Evolutionary conservation across 2,113 vertebrate genomes (phyloP).

Genomic region (Eleginops maclovinus): DNA sequence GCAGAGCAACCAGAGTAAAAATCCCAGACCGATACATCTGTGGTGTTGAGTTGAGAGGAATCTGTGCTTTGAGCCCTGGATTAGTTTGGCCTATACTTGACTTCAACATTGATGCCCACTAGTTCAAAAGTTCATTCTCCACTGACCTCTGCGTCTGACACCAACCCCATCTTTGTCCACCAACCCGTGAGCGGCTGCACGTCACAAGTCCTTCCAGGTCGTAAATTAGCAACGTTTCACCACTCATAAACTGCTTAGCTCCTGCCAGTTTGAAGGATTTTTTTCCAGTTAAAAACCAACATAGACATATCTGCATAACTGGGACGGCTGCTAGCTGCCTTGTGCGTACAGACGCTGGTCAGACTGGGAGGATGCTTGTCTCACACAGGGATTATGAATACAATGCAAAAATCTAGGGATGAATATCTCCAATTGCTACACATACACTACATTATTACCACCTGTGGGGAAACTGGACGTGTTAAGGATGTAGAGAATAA

Average conservation of each 20-base stretch:
- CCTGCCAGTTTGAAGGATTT: slow-evolving; percentile 61
- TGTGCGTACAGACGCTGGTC: slow-evolving; percentile 18
- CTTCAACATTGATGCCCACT: slow-evolving; percentile 55
- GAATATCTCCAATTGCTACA: slow-evolving; percentile 7
- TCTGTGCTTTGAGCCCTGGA: slow-evolving; percentile 64
- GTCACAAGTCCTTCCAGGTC: slow-evolving; percentile 55
- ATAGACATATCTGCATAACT: slow-evolving; percentile 64
- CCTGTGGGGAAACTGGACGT: neutral
- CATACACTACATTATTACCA: neutral
- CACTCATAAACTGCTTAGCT: slow-evolving; percentile 53
- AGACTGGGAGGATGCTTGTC: slow-evolving; percentile 20
- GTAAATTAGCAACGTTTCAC: slow-evolving; percentile 74
- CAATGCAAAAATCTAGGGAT: slow-evolving; percentile 26
- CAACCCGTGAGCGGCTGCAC: slow-evolving; percentile 7
- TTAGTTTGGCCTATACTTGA: slow-evolving; percentile 76
- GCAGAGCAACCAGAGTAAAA: slow-evolving; percentile 16
- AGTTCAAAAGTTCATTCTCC: slow-evolving; percentile 70
- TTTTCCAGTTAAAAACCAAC: slow-evolving; percentile 71
- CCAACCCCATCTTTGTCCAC: slow-evolving; percentile 1
- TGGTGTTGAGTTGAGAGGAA: slow-evolving; percentile 61
- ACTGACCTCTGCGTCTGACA: slow-evolving; percentile 57
- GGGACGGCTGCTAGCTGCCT: slow-evolving; percentile 51
- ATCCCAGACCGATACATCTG: slow-evolving; percentile 64
- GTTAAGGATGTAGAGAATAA: neutral
- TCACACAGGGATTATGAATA: slow-evolving; percentile 40